phyloP scores from a whole-genome alignment of 2,113 vertebrate species.

The Gorsachius goisagi region DNA sequence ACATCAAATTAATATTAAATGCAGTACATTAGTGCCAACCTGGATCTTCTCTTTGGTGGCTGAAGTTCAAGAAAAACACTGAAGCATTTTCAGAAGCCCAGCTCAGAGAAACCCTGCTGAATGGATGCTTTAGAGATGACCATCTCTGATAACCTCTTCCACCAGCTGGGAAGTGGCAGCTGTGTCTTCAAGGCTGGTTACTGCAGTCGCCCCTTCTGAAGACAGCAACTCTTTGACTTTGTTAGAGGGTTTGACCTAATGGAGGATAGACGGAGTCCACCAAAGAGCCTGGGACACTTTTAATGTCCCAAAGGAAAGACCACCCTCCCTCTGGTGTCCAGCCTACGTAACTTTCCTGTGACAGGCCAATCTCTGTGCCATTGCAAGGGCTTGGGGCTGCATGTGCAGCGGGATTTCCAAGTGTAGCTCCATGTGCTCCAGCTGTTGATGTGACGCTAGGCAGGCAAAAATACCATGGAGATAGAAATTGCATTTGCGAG shows the following conservation, averaged over 20 bases:
- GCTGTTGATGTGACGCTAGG: neutral
- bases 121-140: neutral
- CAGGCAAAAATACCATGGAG: neutral
- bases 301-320: neutral
- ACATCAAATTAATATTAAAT: neutral
- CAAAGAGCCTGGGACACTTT: neutral
- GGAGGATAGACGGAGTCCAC: neutral
- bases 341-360: accelerated
- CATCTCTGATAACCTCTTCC: neutral
- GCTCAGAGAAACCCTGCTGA: neutral
- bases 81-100: neutral
- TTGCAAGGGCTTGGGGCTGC: neutral
- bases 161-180: neutral
- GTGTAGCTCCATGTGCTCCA: neutral
- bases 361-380: neutral
- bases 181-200: neutral
- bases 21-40: neutral
- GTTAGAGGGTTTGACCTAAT: neutral
- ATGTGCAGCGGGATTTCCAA: neutral
- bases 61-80: neutral
- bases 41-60: neutral
- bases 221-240: neutral
- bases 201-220: neutral
- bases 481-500: neutral
- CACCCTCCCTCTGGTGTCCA: neutral